Percentiles rank a stretch among this genome's conserved stretches.
phyloP scores from a whole-genome alignment of 2,113 vertebrate species.

The Machaerirhynchus nigripectus region DNA sequence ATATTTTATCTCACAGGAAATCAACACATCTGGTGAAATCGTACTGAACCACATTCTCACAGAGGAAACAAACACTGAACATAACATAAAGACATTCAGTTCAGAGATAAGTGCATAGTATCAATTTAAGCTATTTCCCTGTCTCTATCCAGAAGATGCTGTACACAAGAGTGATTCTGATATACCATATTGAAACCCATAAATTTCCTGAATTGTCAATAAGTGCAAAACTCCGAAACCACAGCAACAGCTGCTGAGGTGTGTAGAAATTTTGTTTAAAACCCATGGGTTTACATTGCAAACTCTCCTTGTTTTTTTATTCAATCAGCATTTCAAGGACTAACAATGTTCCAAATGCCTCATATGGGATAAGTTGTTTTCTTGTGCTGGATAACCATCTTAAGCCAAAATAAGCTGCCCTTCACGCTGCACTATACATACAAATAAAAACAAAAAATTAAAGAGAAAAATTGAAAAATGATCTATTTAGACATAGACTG shows the following conservation, averaged over 20 bases:
- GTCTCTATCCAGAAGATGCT: background rate
- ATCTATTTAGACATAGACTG: background rate
- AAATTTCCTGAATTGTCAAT: background rate
- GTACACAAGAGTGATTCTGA: background rate
- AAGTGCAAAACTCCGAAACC: background rate
- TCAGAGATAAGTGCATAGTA: background rate
- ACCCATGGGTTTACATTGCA: background rate
- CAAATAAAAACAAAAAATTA: background rate
- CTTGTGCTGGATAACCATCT: background rate
- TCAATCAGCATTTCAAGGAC: fast-evolving
- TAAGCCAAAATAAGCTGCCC: background rate
- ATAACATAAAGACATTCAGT: background rate
- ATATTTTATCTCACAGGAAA: background rate
- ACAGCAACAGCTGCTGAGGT: background rate
- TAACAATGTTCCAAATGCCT: background rate
- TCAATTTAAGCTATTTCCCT: background rate
- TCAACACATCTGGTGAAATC: background rate
- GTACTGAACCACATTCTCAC: background rate
- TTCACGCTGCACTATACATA: background rate
- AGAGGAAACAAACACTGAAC: background rate
- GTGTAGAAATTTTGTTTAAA: background rate
- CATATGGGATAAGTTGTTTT: background rate
- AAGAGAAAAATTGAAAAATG: background rate
- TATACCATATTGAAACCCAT: background rate
- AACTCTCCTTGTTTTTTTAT: background rate